Evolutionary conservation across 2,113 vertebrate genomes (phyloP).

Genomic region (Mobula birostris): DNA sequence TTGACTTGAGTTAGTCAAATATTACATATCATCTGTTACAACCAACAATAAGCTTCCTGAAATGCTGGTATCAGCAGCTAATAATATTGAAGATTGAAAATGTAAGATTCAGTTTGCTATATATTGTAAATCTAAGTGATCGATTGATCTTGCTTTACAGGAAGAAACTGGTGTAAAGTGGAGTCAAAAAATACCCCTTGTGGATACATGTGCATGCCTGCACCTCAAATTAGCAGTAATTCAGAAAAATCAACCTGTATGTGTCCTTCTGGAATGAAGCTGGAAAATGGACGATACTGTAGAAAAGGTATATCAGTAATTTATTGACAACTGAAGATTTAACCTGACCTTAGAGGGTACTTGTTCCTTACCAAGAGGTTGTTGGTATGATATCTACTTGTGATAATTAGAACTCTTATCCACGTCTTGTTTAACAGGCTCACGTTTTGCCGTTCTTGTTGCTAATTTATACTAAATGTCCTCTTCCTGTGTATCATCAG

Average conservation of each 20-base stretch:
- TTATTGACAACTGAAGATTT: neutral
- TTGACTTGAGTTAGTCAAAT: neutral
- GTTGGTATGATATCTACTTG: too few relatives aligned
- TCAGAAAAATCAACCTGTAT: neutral
- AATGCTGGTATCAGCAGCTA: neutral
- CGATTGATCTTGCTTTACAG: neutral
- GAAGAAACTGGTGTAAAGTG: neutral
- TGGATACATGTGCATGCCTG: conserved; percentile 21
- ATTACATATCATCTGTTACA: neutral
- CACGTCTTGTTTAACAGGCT: neutral
- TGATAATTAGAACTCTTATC: neutral
- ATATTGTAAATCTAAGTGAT: neutral
- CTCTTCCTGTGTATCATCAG: too few relatives aligned
- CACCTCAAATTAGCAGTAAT: neutral
- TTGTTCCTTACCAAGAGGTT: too few relatives aligned
- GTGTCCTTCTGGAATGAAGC: neutral
- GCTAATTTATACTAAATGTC: neutral
- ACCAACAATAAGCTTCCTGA: too few relatives aligned
- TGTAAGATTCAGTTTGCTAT: neutral
- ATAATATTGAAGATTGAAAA: neutral
- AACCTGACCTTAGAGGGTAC: too few relatives aligned
- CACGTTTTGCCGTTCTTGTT: neutral
- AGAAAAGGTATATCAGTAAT: neutral
- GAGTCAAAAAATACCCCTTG: neutral
- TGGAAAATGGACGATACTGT: neutral